Conservation (phyloP, 2,113 vertebrate genomes). For the Thunnus thynnus region DNA sequence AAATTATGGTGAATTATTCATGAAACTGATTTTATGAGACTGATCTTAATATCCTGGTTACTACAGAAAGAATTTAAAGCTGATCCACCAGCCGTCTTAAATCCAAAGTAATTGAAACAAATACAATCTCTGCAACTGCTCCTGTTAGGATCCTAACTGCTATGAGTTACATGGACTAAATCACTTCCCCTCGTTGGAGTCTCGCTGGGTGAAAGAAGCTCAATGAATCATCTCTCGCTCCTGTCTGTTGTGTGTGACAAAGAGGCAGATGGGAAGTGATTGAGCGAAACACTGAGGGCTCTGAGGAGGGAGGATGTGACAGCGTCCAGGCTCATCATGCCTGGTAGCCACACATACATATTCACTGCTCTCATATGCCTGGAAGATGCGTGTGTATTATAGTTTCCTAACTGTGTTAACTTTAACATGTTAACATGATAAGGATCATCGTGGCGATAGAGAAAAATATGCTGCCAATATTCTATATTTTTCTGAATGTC, state of each 20-base stretch:
- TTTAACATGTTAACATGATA: neutral
- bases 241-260: slow-evolving; percentile 26
- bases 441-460: neutral
- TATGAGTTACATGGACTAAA: neutral
- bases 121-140: neutral
- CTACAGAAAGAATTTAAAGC: no score
- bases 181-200: neutral
- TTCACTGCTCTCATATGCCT: slow-evolving; percentile 21
- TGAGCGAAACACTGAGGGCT: slow-evolving; percentile 58
- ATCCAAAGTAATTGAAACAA: slow-evolving; percentile 1
- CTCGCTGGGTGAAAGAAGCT: slow-evolving; percentile 15
- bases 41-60: no score
- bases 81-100: neutral
- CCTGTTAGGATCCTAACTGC: slow-evolving; percentile 9
- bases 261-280: slow-evolving; percentile 67
- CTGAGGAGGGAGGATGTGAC: slow-evolving; percentile 61
- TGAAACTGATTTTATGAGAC: no score
- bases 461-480: no score
- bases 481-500: no score
- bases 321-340: slow-evolving; percentile 48
- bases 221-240: slow-evolving; percentile 31
- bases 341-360: slow-evolving; percentile 51
- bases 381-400: neutral
- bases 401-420: neutral
- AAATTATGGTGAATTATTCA: no score